These are phyloP conservation scores for Neoarius graeffei DNA, from an alignment of 2,113 vertebrate species.

Conservation along the genomic window DNA sequence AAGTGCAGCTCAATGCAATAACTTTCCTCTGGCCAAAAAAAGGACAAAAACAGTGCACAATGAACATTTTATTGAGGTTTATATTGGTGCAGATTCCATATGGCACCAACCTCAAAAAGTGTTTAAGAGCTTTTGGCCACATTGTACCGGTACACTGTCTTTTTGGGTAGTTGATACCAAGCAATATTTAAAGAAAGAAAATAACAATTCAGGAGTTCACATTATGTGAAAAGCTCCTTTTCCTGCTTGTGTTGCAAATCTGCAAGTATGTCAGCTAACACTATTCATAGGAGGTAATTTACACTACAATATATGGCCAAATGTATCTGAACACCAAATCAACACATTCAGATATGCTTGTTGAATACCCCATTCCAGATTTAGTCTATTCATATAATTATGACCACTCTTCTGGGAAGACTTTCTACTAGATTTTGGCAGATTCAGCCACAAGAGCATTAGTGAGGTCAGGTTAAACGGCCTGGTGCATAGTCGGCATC, in stretches of 20 bases:
- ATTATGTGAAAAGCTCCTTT: conserved; percentile 70
- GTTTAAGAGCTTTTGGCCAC: neutral
- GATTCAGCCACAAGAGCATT: neutral
- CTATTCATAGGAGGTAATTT: conserved; percentile 62
- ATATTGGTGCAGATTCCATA: conserved; percentile 1
- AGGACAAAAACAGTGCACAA: neutral
- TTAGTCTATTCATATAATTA: neutral
- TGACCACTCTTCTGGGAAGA: neutral
- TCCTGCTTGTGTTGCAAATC: conserved; percentile 68
- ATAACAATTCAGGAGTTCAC: conserved; percentile 58
- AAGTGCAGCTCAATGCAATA: neutral
- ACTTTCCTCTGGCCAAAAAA: neutral
- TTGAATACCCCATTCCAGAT: neutral
- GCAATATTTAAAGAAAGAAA: neutral
- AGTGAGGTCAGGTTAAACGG: neutral
- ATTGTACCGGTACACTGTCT: neutral
- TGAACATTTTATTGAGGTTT: neutral
- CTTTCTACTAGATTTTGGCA: neutral
- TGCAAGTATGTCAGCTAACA: conserved; percentile 47
- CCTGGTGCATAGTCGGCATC: neutral
- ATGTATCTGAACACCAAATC: neutral
- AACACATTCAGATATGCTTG: neutral
- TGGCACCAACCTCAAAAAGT: neutral
- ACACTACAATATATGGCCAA: neutral
- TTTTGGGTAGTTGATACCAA: neutral